A percentile compares a stretch with the other conserved stretches of the same genome.
phyloP scores from a whole-genome alignment of 2,113 vertebrate species.

The Brachypteracias leptosomus region DNA sequence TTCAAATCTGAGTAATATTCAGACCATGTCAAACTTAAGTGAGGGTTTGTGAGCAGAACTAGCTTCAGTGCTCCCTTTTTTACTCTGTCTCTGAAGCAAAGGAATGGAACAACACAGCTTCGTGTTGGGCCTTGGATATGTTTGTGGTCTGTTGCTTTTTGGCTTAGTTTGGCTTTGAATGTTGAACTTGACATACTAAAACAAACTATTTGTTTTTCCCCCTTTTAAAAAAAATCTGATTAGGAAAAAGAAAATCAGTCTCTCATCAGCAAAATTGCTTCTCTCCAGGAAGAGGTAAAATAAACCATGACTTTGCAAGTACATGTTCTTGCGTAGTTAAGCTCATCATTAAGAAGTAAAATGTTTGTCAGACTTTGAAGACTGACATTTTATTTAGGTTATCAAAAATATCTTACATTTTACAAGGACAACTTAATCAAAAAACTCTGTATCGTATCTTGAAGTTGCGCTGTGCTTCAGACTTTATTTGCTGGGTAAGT shows the following conservation, averaged over 20 bases:
- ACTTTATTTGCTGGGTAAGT: neutral
- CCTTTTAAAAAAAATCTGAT: neutral
- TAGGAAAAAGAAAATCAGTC: constrained; percentile 87
- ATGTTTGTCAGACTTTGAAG: neutral
- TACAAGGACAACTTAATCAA: neutral
- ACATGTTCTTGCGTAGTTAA: neutral
- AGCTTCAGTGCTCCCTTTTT: neutral
- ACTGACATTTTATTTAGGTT: neutral
- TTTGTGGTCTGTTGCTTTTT: neutral
- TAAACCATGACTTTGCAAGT: neutral
- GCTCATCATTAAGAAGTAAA: neutral
- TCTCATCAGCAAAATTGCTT: constrained; percentile 80
- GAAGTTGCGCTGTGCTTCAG: neutral
- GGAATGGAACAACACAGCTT: neutral
- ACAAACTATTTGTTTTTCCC: neutral
- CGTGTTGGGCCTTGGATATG: neutral
- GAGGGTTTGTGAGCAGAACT: no score
- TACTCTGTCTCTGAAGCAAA: neutral
- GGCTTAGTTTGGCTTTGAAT: neutral
- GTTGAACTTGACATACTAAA: neutral
- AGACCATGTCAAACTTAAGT: neutral
- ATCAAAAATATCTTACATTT: neutral
- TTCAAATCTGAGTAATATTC: no score
- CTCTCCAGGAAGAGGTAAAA: constrained; percentile 88
- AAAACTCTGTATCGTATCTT: neutral